A percentile compares a stretch with the other conserved stretches of the same genome.
Evolutionary conservation across 2,113 vertebrate species (phyloP).

Genomic region (Apistogramma diplotaenia): DNA sequence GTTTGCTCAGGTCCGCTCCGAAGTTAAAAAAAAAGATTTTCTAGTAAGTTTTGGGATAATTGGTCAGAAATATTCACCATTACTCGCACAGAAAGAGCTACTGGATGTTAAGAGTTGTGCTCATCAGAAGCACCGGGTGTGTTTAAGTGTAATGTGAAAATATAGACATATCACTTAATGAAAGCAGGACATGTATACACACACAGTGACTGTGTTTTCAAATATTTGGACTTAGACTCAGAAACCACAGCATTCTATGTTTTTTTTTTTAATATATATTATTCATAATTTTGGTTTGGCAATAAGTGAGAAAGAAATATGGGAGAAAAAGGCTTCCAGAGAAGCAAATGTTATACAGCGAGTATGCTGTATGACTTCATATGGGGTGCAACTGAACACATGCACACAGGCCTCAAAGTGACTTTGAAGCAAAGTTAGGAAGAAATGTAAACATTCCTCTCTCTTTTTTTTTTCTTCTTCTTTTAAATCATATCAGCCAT

Average conservation of each 20-base stretch:
- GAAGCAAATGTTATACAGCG: constrained; percentile 56
- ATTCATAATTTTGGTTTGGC: constrained; percentile 75
- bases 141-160: constrained; percentile 29
- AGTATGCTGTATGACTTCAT: constrained; percentile 61
- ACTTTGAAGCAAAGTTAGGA: not conserved
- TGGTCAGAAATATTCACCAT: not conserved
- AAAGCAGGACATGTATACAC: not conserved
- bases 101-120: constrained; percentile 14
- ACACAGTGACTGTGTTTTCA: constrained; percentile 45
- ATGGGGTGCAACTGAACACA: constrained; percentile 28
- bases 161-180: constrained; percentile 41
- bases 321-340: constrained; percentile 31
- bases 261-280: constrained; percentile 72
- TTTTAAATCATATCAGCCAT: not conserved
- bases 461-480: too few relatives aligned
- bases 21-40: constrained; percentile 9
- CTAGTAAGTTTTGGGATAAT: not conserved
- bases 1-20: not conserved
- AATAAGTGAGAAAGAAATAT: constrained; percentile 48
- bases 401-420: not conserved
- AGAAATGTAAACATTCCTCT: not conserved
- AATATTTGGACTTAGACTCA: constrained; percentile 61
- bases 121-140: not conserved
- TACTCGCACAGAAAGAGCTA: constrained; percentile 13
- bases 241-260: constrained; percentile 67